phyloP scores from a whole-genome alignment of 2,797 vertebrate species.

The Tauraco hartlaubi region DNA sequence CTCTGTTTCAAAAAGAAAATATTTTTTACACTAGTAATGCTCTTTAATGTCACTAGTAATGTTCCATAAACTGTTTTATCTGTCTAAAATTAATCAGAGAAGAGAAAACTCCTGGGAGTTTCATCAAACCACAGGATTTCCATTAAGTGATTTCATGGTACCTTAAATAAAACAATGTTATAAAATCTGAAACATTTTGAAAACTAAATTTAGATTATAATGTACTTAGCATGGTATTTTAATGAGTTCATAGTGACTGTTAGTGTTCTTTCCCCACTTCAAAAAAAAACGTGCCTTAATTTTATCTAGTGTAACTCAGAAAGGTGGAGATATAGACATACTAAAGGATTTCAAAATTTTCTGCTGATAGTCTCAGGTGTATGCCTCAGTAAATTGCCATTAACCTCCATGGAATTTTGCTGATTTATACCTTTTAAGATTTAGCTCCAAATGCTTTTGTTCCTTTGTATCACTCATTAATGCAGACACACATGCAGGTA shows the following conservation, averaged over 20 bases:
- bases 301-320: not conserved
- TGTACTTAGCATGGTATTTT: not conserved
- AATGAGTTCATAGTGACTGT: not conserved
- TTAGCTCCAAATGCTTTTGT: not conserved
- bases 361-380: not conserved
- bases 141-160: not conserved
- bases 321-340: not conserved
- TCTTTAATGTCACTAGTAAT: not conserved
- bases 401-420: not conserved
- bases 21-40: not conserved
- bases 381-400: not conserved
- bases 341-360: not conserved
- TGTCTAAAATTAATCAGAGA: not conserved
- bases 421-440: not conserved
- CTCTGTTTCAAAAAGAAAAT: conserved; percentile 4
- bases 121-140: not conserved
- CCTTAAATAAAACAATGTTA: not conserved
- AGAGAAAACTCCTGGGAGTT: not conserved
- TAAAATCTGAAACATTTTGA: not conserved
- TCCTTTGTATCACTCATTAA: not conserved
- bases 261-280: not conserved
- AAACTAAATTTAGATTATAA: not conserved
- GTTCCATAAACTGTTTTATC: not conserved
- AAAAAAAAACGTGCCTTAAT: not conserved
- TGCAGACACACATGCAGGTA: not conserved